Evolutionary conservation across 2,888 invertebrate species (phyloP).

Genomic region (Troilus luridus): DNA sequence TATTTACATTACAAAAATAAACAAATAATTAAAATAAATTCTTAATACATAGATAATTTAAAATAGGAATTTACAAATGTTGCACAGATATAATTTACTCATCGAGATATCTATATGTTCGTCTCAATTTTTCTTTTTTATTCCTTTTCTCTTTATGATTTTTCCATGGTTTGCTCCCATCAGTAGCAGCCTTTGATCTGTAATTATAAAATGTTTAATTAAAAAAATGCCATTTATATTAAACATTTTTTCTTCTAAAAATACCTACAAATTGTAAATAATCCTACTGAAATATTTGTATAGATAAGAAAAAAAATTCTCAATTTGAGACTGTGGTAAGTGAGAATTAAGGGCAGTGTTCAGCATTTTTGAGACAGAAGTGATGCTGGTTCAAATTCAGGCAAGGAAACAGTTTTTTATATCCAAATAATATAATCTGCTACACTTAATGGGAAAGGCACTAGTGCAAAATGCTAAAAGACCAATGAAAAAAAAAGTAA

Average conservation of each 20-base stretch:
- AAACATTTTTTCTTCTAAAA: background rate
- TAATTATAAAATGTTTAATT: background rate
- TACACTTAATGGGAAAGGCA: too few relatives aligned
- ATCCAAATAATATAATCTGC: too few relatives aligned
- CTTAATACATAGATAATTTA: conserved; percentile 5
- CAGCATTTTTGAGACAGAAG: too few relatives aligned
- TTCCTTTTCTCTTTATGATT: conserved; percentile 91
- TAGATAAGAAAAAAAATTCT: too few relatives aligned
- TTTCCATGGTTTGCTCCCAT: conserved; percentile 78
- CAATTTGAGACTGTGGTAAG: too few relatives aligned
- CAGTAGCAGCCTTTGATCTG: conserved; percentile 4
- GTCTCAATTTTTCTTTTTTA: conserved; percentile 91
- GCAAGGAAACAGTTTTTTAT: too few relatives aligned
- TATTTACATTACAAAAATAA: conserved; percentile 42
- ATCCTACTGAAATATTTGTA: too few relatives aligned
- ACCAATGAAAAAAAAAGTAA: too few relatives aligned
- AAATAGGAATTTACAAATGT: background rate
- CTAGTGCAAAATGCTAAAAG: too few relatives aligned
- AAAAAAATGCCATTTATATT: background rate
- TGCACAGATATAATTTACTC: conserved; percentile 67
- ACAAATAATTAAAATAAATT: background rate
- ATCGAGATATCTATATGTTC: conserved; percentile 88
- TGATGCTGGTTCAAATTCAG: too few relatives aligned
- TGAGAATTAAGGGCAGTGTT: too few relatives aligned
- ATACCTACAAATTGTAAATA: too few relatives aligned